Evolutionary conservation across 2,888 invertebrate species (phyloP).

Genomic region (Lycophotia porphyrea): DNA sequence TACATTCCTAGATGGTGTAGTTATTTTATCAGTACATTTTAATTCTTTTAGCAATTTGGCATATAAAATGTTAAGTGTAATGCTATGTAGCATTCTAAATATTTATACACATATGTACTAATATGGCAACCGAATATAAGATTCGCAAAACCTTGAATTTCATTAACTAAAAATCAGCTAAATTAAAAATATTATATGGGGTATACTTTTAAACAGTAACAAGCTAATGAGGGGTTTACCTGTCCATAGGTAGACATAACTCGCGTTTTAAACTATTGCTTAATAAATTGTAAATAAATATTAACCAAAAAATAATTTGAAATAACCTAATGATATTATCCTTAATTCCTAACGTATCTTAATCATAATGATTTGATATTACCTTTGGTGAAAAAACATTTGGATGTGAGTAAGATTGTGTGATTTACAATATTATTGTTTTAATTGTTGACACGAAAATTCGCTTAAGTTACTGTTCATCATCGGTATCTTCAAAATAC

Average conservation of each 20-base stretch:
- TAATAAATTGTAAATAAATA: not conserved
- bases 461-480: slow-evolving; percentile 3
- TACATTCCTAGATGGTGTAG: not conserved
- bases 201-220: not conserved
- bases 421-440: not conserved
- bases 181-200: not conserved
- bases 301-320: not conserved
- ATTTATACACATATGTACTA: not conserved
- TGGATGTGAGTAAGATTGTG: slow-evolving; percentile 1
- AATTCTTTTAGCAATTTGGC: not conserved
- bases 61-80: slow-evolving; percentile 1
- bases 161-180: not conserved
- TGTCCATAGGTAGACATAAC: not conserved
- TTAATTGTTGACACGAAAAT: slow-evolving; percentile 6
- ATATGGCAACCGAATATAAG: slow-evolving; percentile 1
- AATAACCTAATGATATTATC: not conserved
- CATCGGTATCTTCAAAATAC: slow-evolving; percentile 47
- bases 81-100: not conserved
- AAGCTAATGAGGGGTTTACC: not conserved
- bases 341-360: not conserved
- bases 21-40: not conserved
- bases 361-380: not conserved
- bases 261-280: not conserved
- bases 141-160: slow-evolving; percentile 12
- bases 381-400: slow-evolving; percentile 18